These are phyloP conservation scores for Orthosia gracilis DNA, from an alignment of 2,888 invertebrate species.

Conservation along the genomic window DNA sequence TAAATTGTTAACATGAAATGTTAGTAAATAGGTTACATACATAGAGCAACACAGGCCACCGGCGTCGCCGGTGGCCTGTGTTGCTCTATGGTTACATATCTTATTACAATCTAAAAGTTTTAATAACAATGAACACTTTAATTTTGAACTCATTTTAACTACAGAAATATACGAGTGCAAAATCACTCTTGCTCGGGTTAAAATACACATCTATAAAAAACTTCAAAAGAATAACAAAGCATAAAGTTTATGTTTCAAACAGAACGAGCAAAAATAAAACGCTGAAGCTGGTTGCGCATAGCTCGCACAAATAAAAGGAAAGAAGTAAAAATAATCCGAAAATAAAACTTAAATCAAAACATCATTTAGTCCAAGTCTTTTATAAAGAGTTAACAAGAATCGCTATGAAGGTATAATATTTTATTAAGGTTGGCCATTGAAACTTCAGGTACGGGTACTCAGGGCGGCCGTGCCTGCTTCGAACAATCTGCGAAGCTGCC, in stretches of 20 bases:
- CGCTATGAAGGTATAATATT: conserved; percentile 71
- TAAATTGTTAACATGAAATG: background rate
- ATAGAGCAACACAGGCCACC: no score
- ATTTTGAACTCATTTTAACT: background rate
- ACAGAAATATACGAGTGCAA: background rate
- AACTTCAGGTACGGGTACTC: conserved; percentile 91
- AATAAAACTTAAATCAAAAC: conserved; percentile 51
- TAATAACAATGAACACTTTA: background rate
- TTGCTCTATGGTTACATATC: background rate
- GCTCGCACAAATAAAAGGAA: conserved; percentile 33
- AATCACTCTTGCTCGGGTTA: conserved; percentile 14
- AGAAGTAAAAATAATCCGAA: conserved; percentile 15
- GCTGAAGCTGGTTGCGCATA: conserved; percentile 9
- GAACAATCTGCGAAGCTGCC: conserved; percentile 95
- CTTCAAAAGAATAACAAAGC: conserved; percentile 17
- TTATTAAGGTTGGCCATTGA: conserved; percentile 71
- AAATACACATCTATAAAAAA: conserved; percentile 13
- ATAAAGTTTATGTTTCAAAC: conserved; percentile 38
- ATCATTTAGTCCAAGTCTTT: conserved; percentile 56
- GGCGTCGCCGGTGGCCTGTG: no score
- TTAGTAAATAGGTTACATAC: background rate
- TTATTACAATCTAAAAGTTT: background rate
- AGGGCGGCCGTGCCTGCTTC: conserved; percentile 93
- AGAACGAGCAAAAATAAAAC: conserved; percentile 38
- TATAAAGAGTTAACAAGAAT: conserved; percentile 68